Evolutionary conservation across 2,888 invertebrate genomes (phyloP).

Genomic region (Caenorhabditis doughertyi): DNA sequence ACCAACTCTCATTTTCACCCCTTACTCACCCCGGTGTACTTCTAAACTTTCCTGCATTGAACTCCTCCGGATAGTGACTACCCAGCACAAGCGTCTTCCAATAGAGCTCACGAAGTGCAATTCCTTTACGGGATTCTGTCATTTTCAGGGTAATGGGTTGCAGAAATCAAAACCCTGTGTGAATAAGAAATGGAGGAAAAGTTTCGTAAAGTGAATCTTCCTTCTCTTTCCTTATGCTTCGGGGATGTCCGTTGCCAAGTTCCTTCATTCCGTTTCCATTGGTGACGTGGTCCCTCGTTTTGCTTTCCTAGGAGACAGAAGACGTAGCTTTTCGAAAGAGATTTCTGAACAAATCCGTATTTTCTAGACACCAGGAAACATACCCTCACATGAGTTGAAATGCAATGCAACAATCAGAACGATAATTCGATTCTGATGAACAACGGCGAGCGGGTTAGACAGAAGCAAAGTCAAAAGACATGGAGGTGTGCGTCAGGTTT

Average conservation of each 20-base stretch:
- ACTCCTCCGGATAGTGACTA: slow-evolving; percentile 65
- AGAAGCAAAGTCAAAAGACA: not conserved
- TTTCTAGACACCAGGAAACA: no score
- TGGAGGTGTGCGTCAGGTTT: not conserved
- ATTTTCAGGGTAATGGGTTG: not conserved
- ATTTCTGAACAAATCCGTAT: no score
- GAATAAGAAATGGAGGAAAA: not conserved
- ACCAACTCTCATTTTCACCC: no score
- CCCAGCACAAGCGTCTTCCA: slow-evolving; percentile 73
- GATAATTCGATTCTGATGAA: not conserved
- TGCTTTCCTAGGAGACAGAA: no score
- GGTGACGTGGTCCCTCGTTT: no score
- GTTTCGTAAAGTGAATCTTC: not conserved
- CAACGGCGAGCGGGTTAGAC: not conserved
- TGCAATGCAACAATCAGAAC: slow-evolving; percentile 19
- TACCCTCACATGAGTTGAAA: no score
- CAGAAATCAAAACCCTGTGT: not conserved
- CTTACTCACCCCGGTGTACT: slow-evolving; percentile 59
- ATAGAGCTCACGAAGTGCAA: slow-evolving; percentile 58
- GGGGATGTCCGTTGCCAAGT: no score
- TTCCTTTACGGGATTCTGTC: slow-evolving; percentile 46
- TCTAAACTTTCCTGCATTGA: slow-evolving; percentile 67
- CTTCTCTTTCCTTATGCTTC: not conserved
- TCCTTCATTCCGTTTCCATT: no score
- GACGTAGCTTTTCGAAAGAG: no score